phyloP scores from a whole-genome alignment of 2,113 vertebrate genomes.

The Pyrgilauda ruficollis region DNA sequence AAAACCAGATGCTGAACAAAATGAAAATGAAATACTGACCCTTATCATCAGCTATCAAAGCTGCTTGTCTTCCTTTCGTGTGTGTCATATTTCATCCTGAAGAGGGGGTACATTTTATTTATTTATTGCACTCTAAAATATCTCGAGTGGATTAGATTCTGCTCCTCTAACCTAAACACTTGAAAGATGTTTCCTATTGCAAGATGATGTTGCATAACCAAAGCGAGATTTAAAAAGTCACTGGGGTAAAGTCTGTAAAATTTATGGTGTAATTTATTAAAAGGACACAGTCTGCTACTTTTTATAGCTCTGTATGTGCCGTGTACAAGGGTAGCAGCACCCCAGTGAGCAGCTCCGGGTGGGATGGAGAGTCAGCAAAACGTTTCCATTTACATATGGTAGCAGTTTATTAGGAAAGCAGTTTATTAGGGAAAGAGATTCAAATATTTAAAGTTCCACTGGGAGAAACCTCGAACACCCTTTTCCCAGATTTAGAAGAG shows the following conservation, averaged over 20 bases:
- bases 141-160: conserved; percentile 17
- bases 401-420: conserved; percentile 49
- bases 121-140: conserved; percentile 38
- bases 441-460: not conserved
- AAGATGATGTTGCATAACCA: conserved; percentile 23
- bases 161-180: conserved; percentile 32
- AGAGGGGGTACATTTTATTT: conserved; percentile 34
- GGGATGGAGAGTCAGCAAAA: not conserved
- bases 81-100: not conserved
- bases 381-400: conserved; percentile 17
- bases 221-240: conserved; percentile 28
- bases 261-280: conserved; percentile 54
- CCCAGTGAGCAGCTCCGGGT: not conserved
- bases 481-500: not conserved
- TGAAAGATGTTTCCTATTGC: conserved; percentile 49
- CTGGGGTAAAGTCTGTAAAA: conserved; percentile 46
- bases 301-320: not conserved
- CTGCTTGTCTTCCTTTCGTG: conserved; percentile 21
- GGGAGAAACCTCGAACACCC: not conserved
- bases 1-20: conserved; percentile 4
- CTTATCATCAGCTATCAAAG: conserved; percentile 46
- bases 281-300: conserved; percentile 44
- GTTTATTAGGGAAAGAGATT: conserved; percentile 42
- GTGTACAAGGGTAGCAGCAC: not conserved
- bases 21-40: conserved; percentile 22